Evolutionary conservation across 2,797 vertebrate genomes (phyloP), one percentile per base, ranked within the genome.

Genomic region (Myotis daubentonii): DNA sequence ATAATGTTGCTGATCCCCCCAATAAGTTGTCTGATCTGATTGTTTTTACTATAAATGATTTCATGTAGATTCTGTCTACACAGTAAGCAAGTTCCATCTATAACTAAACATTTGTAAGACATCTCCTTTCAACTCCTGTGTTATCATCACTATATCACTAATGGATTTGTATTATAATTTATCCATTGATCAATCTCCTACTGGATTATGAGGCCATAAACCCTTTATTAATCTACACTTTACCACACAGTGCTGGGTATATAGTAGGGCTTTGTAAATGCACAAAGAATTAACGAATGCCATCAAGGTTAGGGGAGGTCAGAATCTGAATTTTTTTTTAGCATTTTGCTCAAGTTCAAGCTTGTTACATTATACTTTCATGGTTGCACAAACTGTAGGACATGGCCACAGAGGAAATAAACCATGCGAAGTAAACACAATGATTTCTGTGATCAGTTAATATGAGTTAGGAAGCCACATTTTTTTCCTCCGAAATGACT

Each of bases 11-110:
- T 68, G 36, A 33, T 92, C n/a, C 38, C 74, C 79, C 16, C 8
- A 22, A 80, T 36, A 78, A 60, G 57, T 57, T 83, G 51, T 84
- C 57, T 41, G 53, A 36, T 28, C 17, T 22, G 51, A 83, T 2
- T 71, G 38, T 75, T 94, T 94, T 72, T 57, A 80, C 25, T 87
- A 75, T 66, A 76, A 66, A 74, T 66, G 47, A 53, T 36, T 55
- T 87, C 75, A 36, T 17, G 19, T 76, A 51, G 76, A 74, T 83
- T 91, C 65, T 30, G 11, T 78, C 70, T 36, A 3, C 12, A 23
- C 5, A 51, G 22, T 41, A 88, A 47, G 47, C 30, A 78, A 60
- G 47, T 91, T n/a, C n/a, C 66, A 0, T 91, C 62, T 53, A 19
- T 75, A 55, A 53, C 70, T 76, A 53, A 47, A 72, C n/a, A 15